Conservation (phyloP, 1,140 invertebrate genomes). For the Caenorhabditis inopinata region DNA sequence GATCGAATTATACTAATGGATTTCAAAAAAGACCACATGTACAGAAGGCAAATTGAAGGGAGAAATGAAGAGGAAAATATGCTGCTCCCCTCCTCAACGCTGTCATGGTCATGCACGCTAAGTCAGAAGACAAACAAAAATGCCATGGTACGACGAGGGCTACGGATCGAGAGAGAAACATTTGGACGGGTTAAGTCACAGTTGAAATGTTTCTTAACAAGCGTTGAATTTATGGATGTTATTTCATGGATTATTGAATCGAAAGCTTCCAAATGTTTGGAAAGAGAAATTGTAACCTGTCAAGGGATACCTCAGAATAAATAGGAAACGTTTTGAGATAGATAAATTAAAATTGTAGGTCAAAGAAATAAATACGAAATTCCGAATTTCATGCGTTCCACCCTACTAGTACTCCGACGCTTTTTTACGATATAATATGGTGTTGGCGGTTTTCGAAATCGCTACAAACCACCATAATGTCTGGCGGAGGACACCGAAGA, state of each 20-base stretch:
- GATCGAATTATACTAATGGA: conserved; percentile 25
- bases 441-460: conserved; percentile 9
- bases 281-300: not conserved
- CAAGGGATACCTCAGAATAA: not conserved
- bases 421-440: conserved; percentile 34
- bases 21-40: not conserved
- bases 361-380: not conserved
- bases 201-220: conserved; percentile 31
- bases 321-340: not conserved
- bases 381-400: not conserved
- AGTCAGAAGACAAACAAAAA: conserved; percentile 2
- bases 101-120: conserved; percentile 30
- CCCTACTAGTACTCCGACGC: not conserved
- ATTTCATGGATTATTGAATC: not conserved
- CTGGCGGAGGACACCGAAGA: not conserved
- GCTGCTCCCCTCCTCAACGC: not conserved
- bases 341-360: not conserved
- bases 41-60: not conserved
- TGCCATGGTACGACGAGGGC: not conserved
- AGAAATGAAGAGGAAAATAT: too few species aligned
- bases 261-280: not conserved
- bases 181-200: conserved; percentile 9
- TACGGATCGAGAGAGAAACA: not conserved
- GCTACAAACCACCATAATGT: not conserved
- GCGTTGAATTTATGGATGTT: not conserved